phyloP scores from a whole-genome alignment of 1,140 invertebrate genomes.

The Pseudomyrmex sp. region DNA sequence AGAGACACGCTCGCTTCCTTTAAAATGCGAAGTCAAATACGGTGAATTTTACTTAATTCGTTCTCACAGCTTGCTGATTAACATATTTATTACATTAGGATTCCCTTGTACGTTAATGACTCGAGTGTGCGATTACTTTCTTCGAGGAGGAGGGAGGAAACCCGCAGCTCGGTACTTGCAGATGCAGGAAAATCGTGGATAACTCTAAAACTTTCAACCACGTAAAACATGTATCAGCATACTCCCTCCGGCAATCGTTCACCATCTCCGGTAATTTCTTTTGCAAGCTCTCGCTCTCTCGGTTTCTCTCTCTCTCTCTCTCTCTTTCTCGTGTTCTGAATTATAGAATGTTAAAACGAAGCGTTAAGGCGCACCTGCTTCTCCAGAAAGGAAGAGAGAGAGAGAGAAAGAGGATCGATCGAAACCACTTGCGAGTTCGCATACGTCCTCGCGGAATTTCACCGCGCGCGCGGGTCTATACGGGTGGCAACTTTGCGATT shows the following conservation, averaged over 20 bases:
- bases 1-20: too few species aligned
- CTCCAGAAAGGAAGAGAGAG: conserved; percentile 13
- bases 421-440: conserved; percentile 54
- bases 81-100: background rate
- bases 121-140: conserved; percentile 13
- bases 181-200: conserved; percentile 49
- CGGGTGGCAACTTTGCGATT: conserved; percentile 55
- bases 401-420: conserved; percentile 53
- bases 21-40: too few species aligned
- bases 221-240: conserved; percentile 22
- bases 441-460: conserved; percentile 58
- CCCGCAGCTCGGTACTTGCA: background rate
- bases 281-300: conserved; percentile 31
- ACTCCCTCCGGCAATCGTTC: conserved; percentile 57
- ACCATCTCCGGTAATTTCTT: conserved; percentile 66
- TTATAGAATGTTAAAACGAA: conserved; percentile 67
- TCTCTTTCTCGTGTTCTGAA: conserved; percentile 47
- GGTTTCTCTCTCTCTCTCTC: conserved; percentile 23
- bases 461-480: conserved; percentile 8
- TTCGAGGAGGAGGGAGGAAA: background rate
- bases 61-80: too few species aligned
- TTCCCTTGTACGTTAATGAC: conserved; percentile 16
- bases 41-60: too few species aligned
- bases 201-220: conserved; percentile 55
- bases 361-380: conserved; percentile 52